Base-by-base conservation (phyloP, 2,888 invertebrate species). In the Syrphus vitripennis region DNA sequence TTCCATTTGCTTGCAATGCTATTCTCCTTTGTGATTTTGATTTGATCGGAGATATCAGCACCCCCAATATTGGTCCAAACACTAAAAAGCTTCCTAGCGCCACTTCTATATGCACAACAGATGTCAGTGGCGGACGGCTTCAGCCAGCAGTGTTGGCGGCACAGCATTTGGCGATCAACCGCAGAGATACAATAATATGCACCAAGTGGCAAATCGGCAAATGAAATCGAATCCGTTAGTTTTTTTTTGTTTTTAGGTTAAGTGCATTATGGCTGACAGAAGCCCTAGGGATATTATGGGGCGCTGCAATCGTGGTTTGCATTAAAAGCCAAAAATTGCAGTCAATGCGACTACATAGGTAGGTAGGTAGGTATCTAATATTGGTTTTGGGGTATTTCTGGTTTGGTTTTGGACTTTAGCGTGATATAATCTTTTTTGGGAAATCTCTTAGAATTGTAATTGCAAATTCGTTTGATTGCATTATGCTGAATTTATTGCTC, bases 401-500 rank as follows among this genome's bases (percentile, higher is more conserved):
- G 59, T 55, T 63, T 37, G 7, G 7, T 55, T 59, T 50, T 48
- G 19, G 57, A 74, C 42, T 74, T n/a, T 82, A 59, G 65, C 71
- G 74, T 82, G 77, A 78, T 86, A 70, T 75, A 70, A 82, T 82
- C 82, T 72, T 40, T 72, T 40, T 14, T 14, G 34, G 37, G 71
- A 86, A 81, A 81, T 74, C 77, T 81, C 26, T 57, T 24, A 19
- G 81, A 78, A 81, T 78, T 78, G 86, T 82, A 86, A 86, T 82
- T 82, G 86, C 86, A 82, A n/a, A 65, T 82, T 86, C 74, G 77
- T 82, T 78, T 50, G 86, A 82, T 86, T 86, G 86, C 86, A 78
- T 82, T 81, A 82, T 74, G 74, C 26, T 70, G 72, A 77, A 86
- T 86, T 86, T 86, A 86, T 82, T 69, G 82, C 63, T 29, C 12